Conservation (phyloP, 2,113 vertebrate species). For the Pardalotus punctatus region DNA sequence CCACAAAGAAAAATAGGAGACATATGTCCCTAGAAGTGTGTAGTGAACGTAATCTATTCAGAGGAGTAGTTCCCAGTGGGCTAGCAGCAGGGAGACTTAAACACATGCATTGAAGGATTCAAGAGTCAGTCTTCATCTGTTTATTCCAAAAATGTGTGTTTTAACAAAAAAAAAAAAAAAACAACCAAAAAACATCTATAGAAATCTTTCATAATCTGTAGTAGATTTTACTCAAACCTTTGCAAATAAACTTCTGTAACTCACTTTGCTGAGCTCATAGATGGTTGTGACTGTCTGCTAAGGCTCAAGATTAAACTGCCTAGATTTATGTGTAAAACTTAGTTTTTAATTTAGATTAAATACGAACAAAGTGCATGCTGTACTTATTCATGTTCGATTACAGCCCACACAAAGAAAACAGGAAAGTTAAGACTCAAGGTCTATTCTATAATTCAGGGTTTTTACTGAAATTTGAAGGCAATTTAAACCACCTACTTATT, state of each 20-base stretch:
- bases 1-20: constrained; percentile 78
- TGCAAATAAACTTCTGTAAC: not conserved
- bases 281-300: not conserved
- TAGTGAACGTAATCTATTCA: constrained; percentile 34
- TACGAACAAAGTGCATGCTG: constrained; percentile 28
- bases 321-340: constrained; percentile 33
- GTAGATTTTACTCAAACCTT: not conserved
- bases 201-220: not conserved
- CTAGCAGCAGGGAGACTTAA: constrained; percentile 43
- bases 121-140: constrained; percentile 35
- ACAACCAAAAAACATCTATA: not conserved
- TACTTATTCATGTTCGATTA: constrained; percentile 60
- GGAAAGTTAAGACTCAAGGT: constrained; percentile 58
- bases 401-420: constrained; percentile 64
- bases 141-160: constrained; percentile 3
- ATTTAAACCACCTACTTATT: constrained; percentile 73
- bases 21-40: constrained; percentile 72
- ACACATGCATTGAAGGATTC: not conserved
- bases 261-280: not conserved
- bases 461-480: constrained; percentile 69
- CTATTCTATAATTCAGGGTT: constrained; percentile 70
- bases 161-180: not conserved
- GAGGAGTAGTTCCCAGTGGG: constrained; percentile 26
- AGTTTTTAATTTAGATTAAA: constrained; percentile 51
- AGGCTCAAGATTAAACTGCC: constrained; percentile 5